phyloP scores from a whole-genome alignment of 2,797 vertebrate genomes.

The Geotria australis region DNA sequence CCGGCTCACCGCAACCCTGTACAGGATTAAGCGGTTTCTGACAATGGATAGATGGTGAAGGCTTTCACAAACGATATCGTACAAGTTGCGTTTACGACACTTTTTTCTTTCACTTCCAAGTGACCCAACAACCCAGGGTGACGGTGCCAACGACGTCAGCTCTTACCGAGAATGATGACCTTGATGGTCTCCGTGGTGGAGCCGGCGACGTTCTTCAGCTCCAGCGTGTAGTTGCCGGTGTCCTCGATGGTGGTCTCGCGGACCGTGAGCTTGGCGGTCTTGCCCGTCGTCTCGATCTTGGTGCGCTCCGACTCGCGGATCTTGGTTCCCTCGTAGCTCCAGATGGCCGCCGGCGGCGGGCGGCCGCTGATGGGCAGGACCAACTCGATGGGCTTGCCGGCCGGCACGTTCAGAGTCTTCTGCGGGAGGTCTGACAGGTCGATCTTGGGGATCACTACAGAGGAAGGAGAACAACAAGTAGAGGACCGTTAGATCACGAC shows the following conservation, averaged over 20 bases:
- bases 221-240: conserved; percentile 53
- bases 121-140: too few species aligned
- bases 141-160: too few species aligned
- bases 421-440: conserved; percentile 64
- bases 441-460: conserved; percentile 49
- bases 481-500: conserved; percentile 1
- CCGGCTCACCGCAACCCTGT: too few species aligned
- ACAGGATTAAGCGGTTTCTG: too few species aligned
- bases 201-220: conserved; percentile 61
- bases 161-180: conserved; percentile 72
- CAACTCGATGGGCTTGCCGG: conserved; percentile 57
- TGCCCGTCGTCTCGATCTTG: conserved; percentile 43
- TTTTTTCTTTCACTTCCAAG: too few species aligned
- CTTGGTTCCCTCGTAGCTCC: conserved; percentile 53
- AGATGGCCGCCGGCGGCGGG: conserved; percentile 53
- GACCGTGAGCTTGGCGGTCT: conserved; percentile 43
- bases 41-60: too few species aligned
- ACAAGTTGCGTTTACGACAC: too few species aligned
- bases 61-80: too few species aligned
- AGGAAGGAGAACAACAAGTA: conserved; percentile 3
- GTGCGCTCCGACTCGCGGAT: conserved; percentile 50
- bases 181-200: conserved; percentile 43
- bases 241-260: conserved; percentile 65
- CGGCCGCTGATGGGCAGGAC: conserved; percentile 51
- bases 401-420: conserved; percentile 49